Base-by-base conservation (phyloP, 2,113 vertebrate species). In the Choloepus hoffmanni region DNA sequence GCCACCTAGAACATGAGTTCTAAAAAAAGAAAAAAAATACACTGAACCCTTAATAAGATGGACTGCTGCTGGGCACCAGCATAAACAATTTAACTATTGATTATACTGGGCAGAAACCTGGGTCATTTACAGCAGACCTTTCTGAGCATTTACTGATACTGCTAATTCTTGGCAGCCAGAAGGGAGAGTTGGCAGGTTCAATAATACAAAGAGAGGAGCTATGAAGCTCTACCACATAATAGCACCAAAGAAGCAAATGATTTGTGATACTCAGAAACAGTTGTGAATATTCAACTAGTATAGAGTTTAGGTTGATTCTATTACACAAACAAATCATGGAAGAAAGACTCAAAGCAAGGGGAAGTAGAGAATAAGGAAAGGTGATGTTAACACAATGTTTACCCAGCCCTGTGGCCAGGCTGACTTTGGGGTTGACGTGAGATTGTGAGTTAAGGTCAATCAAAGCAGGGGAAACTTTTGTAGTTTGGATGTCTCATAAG, bases 151-250 rank as follows among this genome's bases (percentile, higher is more conserved):
- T 95, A 92, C 85, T 96, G 97, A 95, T 93, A 72, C 89, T 95
- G 83, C 91, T 97, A 93, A 93, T 89, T 95, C 96, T 97, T 97
- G 97, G 95, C 97, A 98, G 86, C 78, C 50, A 89, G 91, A 84
- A 93, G n/a, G 89, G 88, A 92, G 84, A 96, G 76, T 74, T 96
- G 97, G 92, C 95, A 93, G 93, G 84, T 93, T 94, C 84, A 36
- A 65, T 36, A 91, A 95, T 94, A 83, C 86, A 72, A 85, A 60
- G 95, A 95, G 83, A 96, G 79, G 89, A 5, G 0, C 79, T 89
- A 2, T 15, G 79, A 90, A 92, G 70, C 81, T 67, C 70, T 83
- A 19, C n/a, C 65, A 94, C 86, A 92, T 83, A 96, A 95, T 23
- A 91, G 91, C 83, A 87, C 73, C 19, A 28, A 67, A 79, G 84